These are phyloP conservation scores for Leuctra nigra DNA, from an alignment of 2,888 invertebrate species.

Conservation along the genomic window DNA sequence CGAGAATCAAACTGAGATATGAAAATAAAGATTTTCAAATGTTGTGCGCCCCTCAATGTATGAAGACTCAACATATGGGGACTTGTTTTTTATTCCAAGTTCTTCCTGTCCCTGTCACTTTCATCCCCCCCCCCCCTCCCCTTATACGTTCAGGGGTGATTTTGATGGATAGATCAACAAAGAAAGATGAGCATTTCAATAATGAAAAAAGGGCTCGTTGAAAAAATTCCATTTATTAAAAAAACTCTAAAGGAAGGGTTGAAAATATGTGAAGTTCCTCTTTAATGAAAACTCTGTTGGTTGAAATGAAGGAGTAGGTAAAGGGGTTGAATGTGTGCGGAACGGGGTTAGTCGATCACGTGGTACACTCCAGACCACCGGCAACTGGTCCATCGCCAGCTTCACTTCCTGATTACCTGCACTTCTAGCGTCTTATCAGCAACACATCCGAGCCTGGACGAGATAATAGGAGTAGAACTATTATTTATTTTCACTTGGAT, in stretches of 20 bases:
- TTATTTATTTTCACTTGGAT: too few species aligned
- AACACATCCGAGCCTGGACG: too few species aligned
- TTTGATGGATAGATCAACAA: constrained; percentile 19
- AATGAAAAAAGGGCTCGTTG: constrained; percentile 7
- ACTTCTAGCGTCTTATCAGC: too few species aligned
- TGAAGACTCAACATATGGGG: too few species aligned
- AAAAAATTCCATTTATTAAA: constrained; percentile 1
- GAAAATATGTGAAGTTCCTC: constrained; percentile 18
- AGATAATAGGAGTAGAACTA: too few species aligned
- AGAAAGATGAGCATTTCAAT: constrained; percentile 18
- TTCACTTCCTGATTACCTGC: too few species aligned
- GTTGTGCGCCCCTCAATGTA: too few species aligned
- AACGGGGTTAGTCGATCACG: neutral
- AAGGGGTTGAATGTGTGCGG: constrained; percentile 3
- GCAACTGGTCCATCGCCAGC: too few species aligned
- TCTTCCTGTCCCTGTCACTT: constrained; percentile 1
- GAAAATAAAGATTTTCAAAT: too few species aligned
- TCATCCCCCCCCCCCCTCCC: neutral
- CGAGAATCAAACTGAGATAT: too few species aligned
- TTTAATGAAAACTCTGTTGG: constrained; percentile 7
- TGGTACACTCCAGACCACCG: neutral
- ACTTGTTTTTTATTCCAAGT: too few species aligned
- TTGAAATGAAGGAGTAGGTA: constrained; percentile 5
- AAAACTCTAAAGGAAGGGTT: constrained; percentile 11
- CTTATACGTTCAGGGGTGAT: neutral